These are phyloP conservation scores for Oxytorus armatus DNA, from an alignment of 2,888 invertebrate species.

Conservation along the genomic window DNA sequence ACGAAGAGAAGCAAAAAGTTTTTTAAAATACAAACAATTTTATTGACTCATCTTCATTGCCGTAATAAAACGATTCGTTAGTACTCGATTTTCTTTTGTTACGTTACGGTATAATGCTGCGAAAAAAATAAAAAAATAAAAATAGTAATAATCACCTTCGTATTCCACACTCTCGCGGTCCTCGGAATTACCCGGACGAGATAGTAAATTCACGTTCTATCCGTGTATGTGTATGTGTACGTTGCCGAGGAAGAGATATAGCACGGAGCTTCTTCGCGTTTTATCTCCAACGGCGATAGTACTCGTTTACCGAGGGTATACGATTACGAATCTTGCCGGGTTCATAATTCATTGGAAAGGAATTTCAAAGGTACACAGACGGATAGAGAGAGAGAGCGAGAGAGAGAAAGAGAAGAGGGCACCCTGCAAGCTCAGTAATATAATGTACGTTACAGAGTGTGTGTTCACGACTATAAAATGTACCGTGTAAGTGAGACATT, in stretches of 20 bases:
- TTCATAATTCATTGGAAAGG: slow-evolving; percentile 65
- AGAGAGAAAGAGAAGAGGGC: neutral
- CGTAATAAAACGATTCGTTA: slow-evolving; percentile 18
- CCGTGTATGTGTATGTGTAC: neutral
- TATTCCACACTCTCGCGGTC: neutral
- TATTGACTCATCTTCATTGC: slow-evolving; percentile 15
- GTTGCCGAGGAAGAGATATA: slow-evolving; percentile 5
- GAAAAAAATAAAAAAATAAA: neutral
- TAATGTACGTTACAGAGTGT: slow-evolving; percentile 22
- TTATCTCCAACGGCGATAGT: slow-evolving; percentile 47
- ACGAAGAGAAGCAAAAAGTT: neutral
- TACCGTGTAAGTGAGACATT: slow-evolving; percentile 36
- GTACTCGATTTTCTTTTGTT: neutral
- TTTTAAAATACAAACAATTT: neutral
- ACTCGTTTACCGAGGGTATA: slow-evolving; percentile 56
- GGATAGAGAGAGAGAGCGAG: too few species aligned
- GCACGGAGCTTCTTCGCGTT: slow-evolving; percentile 52
- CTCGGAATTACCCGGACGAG: slow-evolving; percentile 27
- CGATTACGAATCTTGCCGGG: slow-evolving; percentile 67
- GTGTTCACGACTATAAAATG: slow-evolving; percentile 17
- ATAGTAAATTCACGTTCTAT: slow-evolving; percentile 26
- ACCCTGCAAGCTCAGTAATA: slow-evolving; percentile 36
- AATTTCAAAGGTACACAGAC: slow-evolving; percentile 55
- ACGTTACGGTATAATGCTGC: slow-evolving; percentile 5
- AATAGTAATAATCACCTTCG: neutral